These are phyloP conservation scores for Varecia variegata DNA, from an alignment of 2,797 vertebrate species.

Conservation along the genomic window DNA sequence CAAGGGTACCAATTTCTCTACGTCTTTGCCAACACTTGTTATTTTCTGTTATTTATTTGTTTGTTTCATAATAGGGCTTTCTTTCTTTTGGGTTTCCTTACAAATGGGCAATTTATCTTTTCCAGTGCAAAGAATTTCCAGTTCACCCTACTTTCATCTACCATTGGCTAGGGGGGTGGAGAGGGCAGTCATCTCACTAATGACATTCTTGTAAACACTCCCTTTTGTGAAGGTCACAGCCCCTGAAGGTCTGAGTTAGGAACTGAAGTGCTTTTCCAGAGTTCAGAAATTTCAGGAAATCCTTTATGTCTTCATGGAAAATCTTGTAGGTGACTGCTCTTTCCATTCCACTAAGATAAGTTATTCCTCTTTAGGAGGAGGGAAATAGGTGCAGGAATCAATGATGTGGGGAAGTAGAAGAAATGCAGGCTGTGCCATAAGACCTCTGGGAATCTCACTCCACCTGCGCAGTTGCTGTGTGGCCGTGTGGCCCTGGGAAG, in stretches of 20 bases:
- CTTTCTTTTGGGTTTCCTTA: neutral
- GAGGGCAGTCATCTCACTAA: neutral
- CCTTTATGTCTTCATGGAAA: conserved; percentile 52
- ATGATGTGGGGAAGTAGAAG: neutral
- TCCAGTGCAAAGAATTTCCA: neutral
- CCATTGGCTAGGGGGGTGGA: neutral
- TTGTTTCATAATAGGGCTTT: neutral
- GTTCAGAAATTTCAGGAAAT: conserved; percentile 47
- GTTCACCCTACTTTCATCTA: conserved; percentile 28
- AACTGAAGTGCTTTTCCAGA: conserved; percentile 23
- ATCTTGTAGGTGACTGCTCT: conserved; percentile 61
- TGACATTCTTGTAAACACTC: neutral
- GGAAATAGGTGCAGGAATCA: neutral
- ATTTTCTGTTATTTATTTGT: neutral
- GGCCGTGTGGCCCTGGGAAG: neutral
- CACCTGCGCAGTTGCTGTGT: neutral
- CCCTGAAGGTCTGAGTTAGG: neutral
- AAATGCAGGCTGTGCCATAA: neutral
- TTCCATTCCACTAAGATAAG: neutral
- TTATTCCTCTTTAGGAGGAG: conserved; percentile 48
- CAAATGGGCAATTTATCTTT: conserved; percentile 42
- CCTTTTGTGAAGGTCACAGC: conserved; percentile 4
- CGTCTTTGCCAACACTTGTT: neutral
- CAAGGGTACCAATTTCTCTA: neutral
- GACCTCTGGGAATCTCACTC: too few species aligned